Base-by-base conservation (phyloP, 2,797 vertebrate species). In the Pelobates cultripes region DNA sequence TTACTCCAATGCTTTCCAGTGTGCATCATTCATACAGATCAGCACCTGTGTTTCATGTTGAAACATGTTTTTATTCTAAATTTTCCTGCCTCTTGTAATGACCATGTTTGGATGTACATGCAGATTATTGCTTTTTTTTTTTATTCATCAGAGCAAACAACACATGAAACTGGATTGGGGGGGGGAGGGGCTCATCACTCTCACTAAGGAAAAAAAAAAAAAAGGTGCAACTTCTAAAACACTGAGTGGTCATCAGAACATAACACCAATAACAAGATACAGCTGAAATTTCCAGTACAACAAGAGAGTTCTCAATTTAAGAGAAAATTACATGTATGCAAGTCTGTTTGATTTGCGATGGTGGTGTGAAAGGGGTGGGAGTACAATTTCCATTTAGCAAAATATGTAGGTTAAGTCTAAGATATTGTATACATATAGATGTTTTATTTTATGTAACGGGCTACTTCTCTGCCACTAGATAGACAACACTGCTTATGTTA, bases 81-180 rank as follows among this genome's bases (percentile, higher is more conserved):
- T 12, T 64, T 17, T 64, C 61, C 61, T 64, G 61, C n/a, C 61
- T 64, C 61, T 12, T 57, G n/a, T 64, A 40, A 64, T 8, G 28
- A 17, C 10, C 5, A 6, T 64, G 14, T 28, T 14, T 40, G 28
- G 10, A 40, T 3, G 61, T 64, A 40, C 61, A 10, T 64, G 61
- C 61, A 40, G 28, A 40, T 64, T 64, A 64, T 64, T 64, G 61
- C 61, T 64, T 64, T 64, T 60, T 64, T 60, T 60, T 60, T 60
- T 64, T 64, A 64, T 64, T 64, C 61, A 64, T n/a, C 61, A 64
- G 61, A 64, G 61, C 61, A 64, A 64, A 64, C 1, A 5, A 64
- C 61, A 40, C 61, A 17, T 3, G 17, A 64, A 17, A 40, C 61
- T 7, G 61, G 61, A 7, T 14, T 3, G n/a, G n/a, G 61, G 7